Conservation (phyloP, 2,113 vertebrate species). For the Gopherus flavomarginatus region DNA sequence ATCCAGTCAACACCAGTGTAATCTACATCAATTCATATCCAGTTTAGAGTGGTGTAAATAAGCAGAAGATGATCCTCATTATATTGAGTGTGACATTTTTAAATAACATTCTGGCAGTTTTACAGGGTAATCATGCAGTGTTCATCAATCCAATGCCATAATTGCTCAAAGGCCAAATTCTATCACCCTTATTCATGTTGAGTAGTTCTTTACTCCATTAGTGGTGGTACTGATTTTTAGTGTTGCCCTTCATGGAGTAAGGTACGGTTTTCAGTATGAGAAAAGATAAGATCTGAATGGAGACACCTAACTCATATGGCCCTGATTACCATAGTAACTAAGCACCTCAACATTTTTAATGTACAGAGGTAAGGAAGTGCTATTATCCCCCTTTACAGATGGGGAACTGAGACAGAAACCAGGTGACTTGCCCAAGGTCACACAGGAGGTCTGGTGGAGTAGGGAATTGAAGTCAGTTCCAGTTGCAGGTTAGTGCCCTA, state of each 20-base stretch:
- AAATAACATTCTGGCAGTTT: background rate
- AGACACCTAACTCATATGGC: background rate
- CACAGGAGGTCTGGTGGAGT: background rate
- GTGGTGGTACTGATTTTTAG: background rate
- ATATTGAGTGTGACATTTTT: background rate
- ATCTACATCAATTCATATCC: background rate
- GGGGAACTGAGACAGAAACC: background rate
- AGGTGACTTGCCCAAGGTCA: background rate
- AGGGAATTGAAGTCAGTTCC: background rate
- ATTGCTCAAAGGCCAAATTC: background rate
- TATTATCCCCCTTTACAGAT: background rate
- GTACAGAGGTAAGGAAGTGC: background rate
- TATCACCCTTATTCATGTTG: background rate
- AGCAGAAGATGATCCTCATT: background rate
- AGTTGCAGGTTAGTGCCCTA: background rate
- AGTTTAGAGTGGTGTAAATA: background rate
- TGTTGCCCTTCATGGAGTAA: background rate
- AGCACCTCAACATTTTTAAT: background rate
- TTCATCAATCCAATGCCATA: background rate
- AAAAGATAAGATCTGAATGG: background rate
- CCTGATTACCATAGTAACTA: background rate
- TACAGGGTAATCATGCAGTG: background rate
- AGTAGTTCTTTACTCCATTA: background rate
- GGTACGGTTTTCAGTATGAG: background rate
- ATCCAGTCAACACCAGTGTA: background rate